A percentile compares a stretch with the other conserved stretches of the same genome.
phyloP scores from a whole-genome alignment of 2,113 vertebrate genomes.

The Gobius niger region DNA sequence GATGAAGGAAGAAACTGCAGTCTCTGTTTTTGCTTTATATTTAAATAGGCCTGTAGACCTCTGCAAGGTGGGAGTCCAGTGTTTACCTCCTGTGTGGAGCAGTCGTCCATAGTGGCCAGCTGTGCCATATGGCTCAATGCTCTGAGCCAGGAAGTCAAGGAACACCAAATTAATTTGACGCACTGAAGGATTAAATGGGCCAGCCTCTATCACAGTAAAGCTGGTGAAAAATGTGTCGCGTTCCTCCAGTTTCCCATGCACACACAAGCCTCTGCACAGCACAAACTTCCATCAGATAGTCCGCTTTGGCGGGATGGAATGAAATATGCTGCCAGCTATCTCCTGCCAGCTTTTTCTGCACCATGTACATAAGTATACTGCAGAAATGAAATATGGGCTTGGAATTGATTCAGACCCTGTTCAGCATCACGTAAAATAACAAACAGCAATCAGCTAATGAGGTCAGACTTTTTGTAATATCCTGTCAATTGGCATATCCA shows the following conservation, averaged over 20 bases:
- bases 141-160: conserved; percentile 59
- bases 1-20: conserved; percentile 26
- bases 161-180: conserved; percentile 63
- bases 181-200: conserved; percentile 61
- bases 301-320: not conserved
- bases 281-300: conserved; percentile 8
- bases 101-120: conserved; percentile 38
- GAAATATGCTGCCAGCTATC: conserved; percentile 2
- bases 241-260: conserved; percentile 36
- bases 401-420: not conserved
- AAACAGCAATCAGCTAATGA: not conserved
- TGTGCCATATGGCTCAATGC: conserved; percentile 51
- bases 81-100: conserved; percentile 24
- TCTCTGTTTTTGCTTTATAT: conserved; percentile 16
- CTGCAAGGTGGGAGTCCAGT: not conserved
- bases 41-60: not conserved
- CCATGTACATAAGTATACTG: not conserved
- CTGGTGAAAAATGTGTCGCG: conserved; percentile 36
- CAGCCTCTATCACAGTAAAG: conserved; percentile 45
- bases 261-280: conserved; percentile 23
- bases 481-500: not conserved
- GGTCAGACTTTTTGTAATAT: not conserved
- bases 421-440: not conserved
- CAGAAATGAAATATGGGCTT: not conserved
- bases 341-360: not conserved